Evolutionary conservation across 2,797 vertebrate genomes (phyloP), one percentile per base, ranked within the genome.

Genomic region (Psittacula echo): DNA sequence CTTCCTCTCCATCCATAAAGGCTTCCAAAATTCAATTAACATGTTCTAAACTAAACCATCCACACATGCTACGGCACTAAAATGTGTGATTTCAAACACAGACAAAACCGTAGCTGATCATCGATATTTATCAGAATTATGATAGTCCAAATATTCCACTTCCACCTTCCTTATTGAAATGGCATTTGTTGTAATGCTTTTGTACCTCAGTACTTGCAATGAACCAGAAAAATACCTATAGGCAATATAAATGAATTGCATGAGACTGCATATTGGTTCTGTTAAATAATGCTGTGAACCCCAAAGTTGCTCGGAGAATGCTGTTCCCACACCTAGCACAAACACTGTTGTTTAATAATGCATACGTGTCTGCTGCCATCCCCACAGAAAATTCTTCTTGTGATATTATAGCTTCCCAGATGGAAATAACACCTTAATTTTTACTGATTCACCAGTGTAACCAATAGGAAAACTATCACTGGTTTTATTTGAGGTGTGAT

Each of bases 21-120:
- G 51, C 68, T 96, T 97, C 94, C 92, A 97, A 97, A 97, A 95
- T 85, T 85, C 95, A 85, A 94, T 94, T 97, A 96, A 95, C 56
- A 82, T 47, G 27, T 89, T 97, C 51, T 90, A 91, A 97, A 94
- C 94, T 80, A 88, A 96, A 91, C 93, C 89, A 92, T 91, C 51
- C 30, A 51, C 74, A 88, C 58, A 56, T 17, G 72, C n/a, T 81
- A 94, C 32, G 45, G 54, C 85, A 89, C 50, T 37, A 91, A 91
- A 85, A 87, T 23, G 9, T 7, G 20, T 48, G 37, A 87, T 96
- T 95, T 91, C 70, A 87, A 87, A 88, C 65, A 60, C 7, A 82
- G 86, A 62, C 32, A 39, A 85, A 67, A 87, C 91, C 96, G 66
- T 66, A 88, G 45, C 51, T 94, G 65, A 85, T 83, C 39, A 65